A percentile compares a stretch with the other conserved stretches of the same genome.
Evolutionary conservation across 2,113 vertebrate species (phyloP).

Genomic region (Caloenas nicobarica): DNA sequence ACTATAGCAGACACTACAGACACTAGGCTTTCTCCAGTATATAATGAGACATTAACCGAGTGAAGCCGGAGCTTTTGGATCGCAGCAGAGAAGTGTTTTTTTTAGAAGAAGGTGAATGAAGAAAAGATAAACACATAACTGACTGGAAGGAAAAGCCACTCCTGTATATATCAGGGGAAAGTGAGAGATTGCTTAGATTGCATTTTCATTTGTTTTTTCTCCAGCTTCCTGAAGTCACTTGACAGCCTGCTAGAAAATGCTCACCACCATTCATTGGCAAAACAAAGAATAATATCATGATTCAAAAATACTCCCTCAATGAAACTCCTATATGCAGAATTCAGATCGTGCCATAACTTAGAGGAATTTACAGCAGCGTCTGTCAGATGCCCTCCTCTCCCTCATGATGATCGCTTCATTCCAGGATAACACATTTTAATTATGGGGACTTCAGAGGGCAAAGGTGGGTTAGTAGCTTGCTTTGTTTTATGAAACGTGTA

Average conservation of each 20-base stretch:
- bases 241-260: background rate
- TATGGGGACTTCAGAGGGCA: background rate
- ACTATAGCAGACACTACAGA: background rate
- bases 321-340: background rate
- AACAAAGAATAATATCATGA: background rate
- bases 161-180: background rate
- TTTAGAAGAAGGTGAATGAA: background rate
- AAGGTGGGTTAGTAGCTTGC: slow-evolving; percentile 23
- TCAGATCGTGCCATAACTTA: background rate
- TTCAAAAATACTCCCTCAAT: background rate
- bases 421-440: background rate
- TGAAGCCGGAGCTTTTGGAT: slow-evolving; percentile 17
- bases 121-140: slow-evolving; percentile 10
- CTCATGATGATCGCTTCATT: background rate
- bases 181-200: background rate
- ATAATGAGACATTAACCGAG: slow-evolving; percentile 29
- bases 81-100: background rate
- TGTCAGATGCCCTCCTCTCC: background rate
- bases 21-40: background rate
- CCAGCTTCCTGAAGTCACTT: background rate
- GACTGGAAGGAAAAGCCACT: background rate
- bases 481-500: background rate
- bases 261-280: background rate
- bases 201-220: background rate
- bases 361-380: background rate